Percentiles rank a stretch among this genome's conserved stretches.
Evolutionary conservation across 2,797 vertebrate species (phyloP).

Genomic region (Pelobates cultripes): DNA sequence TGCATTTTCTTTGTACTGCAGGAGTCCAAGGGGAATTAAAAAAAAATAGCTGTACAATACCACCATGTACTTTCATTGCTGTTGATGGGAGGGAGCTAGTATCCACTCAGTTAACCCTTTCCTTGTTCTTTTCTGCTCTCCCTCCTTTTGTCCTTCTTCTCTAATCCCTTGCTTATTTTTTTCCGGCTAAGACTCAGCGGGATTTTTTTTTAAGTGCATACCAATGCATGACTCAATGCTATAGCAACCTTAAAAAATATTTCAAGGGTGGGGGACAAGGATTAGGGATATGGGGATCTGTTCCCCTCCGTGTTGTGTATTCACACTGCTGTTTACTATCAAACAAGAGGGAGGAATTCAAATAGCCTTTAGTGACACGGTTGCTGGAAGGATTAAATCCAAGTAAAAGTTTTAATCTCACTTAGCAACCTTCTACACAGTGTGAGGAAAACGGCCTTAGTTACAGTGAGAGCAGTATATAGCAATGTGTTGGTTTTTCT

Average conservation of each 20-base stretch:
- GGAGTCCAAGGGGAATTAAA: background rate
- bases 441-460: slow-evolving; percentile 26
- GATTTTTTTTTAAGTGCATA: slow-evolving; percentile 84
- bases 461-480: slow-evolving; percentile 15
- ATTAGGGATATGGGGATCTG: slow-evolving; percentile 43
- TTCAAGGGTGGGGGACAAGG: slow-evolving; percentile 43
- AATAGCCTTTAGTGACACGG: slow-evolving; percentile 48
- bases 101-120: slow-evolving; percentile 41
- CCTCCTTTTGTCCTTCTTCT: slow-evolving; percentile 29
- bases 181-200: slow-evolving; percentile 78
- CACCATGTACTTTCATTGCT: background rate
- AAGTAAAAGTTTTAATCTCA: slow-evolving; percentile 52
- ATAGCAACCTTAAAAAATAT: slow-evolving; percentile 86
- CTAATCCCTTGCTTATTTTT: slow-evolving; percentile 55
- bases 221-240: slow-evolving; percentile 90
- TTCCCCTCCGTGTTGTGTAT: slow-evolving; percentile 47
- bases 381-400: slow-evolving; percentile 45
- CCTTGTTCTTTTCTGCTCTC: background rate
- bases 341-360: slow-evolving; percentile 54
- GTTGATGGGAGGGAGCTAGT: slow-evolving; percentile 11
- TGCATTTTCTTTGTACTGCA: background rate
- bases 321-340: slow-evolving; percentile 55
- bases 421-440: slow-evolving; percentile 51
- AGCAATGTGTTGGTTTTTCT: background rate
- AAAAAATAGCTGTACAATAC: slow-evolving; percentile 1